Evolutionary conservation across 1,140 invertebrate genomes (phyloP).

Genomic region (Metaphire vulgaris): DNA sequence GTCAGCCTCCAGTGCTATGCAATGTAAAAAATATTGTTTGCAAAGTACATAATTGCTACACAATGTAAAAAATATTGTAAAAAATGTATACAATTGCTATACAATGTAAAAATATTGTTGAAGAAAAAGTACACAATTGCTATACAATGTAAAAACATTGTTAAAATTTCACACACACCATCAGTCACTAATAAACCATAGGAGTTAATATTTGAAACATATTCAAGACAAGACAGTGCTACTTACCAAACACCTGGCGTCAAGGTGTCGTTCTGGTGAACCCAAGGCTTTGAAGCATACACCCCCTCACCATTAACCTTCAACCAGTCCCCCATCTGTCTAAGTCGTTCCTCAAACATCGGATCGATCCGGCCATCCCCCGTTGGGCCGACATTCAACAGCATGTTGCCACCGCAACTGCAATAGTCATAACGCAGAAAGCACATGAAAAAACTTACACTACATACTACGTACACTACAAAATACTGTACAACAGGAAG

Average conservation of each 20-base stretch:
- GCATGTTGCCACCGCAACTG: slow-evolving; percentile 78
- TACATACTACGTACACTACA: background rate
- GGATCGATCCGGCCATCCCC: slow-evolving; percentile 77
- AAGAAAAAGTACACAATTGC: background rate
- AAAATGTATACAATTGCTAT: background rate
- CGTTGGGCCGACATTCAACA: slow-evolving; percentile 86
- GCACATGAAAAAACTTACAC: background rate
- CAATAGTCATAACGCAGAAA: slow-evolving; percentile 24
- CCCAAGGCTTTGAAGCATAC: slow-evolving; percentile 67
- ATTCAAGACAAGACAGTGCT: background rate
- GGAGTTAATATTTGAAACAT: background rate
- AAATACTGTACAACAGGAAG: background rate
- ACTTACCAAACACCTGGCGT: slow-evolving; percentile 58
- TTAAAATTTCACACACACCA: background rate
- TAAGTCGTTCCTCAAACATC: slow-evolving; percentile 81
- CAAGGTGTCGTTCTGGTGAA: slow-evolving; percentile 71
- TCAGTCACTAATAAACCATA: background rate
- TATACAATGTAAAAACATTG: background rate
- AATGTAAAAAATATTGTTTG: no score
- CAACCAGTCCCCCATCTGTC: slow-evolving; percentile 67
- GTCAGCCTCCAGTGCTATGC: no score
- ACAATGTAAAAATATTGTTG: background rate
- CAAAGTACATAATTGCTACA: no score
- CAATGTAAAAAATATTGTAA: no score
- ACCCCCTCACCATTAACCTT: slow-evolving; percentile 79